These are phyloP conservation scores for Ichneumoninae sp. DNA, from an alignment of 2,888 invertebrate species.

Conservation along the genomic window DNA sequence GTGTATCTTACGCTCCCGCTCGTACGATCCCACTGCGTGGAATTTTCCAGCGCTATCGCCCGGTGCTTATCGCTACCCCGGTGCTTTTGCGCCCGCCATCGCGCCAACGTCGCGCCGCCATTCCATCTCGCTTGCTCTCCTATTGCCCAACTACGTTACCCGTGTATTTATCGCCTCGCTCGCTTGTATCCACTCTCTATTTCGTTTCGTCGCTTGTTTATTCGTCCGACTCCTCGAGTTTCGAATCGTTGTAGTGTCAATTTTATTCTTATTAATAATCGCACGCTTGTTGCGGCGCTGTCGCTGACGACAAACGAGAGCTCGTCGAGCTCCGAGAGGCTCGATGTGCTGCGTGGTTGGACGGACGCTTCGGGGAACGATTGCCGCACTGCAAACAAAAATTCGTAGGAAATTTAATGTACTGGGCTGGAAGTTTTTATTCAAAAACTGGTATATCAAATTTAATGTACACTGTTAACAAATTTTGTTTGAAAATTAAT, in stretches of 20 bases:
- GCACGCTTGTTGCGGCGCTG: no score
- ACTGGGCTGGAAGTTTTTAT: no score
- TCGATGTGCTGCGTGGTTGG: no score
- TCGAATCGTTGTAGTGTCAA: neutral
- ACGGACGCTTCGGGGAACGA: no score
- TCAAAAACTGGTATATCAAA: no score
- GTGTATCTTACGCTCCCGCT: constrained; percentile 31
- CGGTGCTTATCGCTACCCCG: constrained; percentile 57
- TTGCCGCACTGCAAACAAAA: no score
- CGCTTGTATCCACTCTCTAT: neutral
- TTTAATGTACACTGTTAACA: no score
- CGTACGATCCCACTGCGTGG: constrained; percentile 64
- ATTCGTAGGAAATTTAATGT: no score
- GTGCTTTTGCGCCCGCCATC: constrained; percentile 6
- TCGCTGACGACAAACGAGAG: no score
- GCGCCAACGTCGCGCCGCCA: neutral
- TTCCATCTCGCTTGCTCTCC: neutral
- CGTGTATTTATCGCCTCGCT: neutral
- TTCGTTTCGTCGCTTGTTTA: neutral
- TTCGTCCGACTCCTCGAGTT: neutral
- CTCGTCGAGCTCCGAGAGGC: no score
- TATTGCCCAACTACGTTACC: neutral
- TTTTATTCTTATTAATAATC: neutral
- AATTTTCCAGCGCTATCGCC: constrained; percentile 72
- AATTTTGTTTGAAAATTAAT: no score